phyloP scores from a whole-genome alignment of 2,888 invertebrate species.

The Caenorhabditis zanzibari region DNA sequence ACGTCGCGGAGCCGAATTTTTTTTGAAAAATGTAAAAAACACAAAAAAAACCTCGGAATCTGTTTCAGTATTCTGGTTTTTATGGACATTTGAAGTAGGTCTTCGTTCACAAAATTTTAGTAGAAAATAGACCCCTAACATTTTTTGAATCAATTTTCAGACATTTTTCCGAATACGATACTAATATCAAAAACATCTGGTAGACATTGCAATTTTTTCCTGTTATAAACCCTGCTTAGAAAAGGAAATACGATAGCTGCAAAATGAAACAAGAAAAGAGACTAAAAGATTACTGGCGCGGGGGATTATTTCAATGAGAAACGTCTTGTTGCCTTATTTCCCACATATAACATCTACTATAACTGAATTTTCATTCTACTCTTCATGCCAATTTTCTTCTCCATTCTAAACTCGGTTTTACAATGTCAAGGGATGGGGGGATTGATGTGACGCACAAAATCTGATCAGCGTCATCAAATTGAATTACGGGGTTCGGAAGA shows the following conservation, averaged over 20 bases:
- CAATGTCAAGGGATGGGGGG: constrained; percentile 51
- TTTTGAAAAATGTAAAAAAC: too few species aligned
- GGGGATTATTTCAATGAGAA: constrained; percentile 6
- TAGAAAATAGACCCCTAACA: too few species aligned
- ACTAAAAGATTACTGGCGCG: constrained; percentile 23
- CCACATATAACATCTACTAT: not conserved
- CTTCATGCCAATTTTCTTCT: constrained; percentile 10
- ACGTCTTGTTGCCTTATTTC: not conserved
- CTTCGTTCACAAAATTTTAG: too few species aligned
- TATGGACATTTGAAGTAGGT: too few species aligned
- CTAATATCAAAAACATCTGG: constrained; percentile 23
- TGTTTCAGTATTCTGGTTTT: too few species aligned
- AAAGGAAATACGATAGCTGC: not conserved
- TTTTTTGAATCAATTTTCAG: too few species aligned
- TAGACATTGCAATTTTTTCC: not conserved
- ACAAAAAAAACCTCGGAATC: not conserved
- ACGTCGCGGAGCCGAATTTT: too few species aligned
- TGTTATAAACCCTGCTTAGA: constrained; percentile 6
- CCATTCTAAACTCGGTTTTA: constrained; percentile 22
- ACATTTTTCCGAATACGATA: too few species aligned
- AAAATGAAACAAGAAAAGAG: not conserved
- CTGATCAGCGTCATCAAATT: constrained; percentile 68
- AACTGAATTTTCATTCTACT: constrained; percentile 5
- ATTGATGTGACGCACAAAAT: constrained; percentile 58
- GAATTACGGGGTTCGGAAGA: constrained; percentile 48